Evolutionary conservation across 1,140 invertebrate species (phyloP).

Genomic region (Aradophagus sp.): DNA sequence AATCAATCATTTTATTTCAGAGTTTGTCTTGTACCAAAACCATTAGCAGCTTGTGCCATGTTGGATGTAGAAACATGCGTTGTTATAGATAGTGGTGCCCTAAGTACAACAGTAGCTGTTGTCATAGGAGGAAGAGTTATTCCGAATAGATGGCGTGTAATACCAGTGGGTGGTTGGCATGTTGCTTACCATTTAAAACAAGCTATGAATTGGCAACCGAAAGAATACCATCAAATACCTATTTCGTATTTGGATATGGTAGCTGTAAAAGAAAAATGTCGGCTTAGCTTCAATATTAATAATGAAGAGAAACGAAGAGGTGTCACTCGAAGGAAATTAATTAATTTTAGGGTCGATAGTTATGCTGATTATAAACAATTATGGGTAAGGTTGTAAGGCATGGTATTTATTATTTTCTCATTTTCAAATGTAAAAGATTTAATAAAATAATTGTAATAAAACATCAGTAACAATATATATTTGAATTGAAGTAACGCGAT

Average conservation of each 20-base stretch:
- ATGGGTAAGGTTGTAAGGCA: constrained; percentile 65
- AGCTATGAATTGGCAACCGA: constrained; percentile 73
- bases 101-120: constrained; percentile 75
- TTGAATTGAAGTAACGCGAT: too few relatives aligned
- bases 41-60: constrained; percentile 73
- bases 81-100: constrained; percentile 74
- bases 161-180: constrained; percentile 74
- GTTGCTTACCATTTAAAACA: constrained; percentile 74
- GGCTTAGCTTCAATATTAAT: constrained; percentile 73
- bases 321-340: constrained; percentile 65
- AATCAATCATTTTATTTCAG: constrained; percentile 61
- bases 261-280: constrained; percentile 73
- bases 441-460: constrained; percentile 1
- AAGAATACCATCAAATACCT: constrained; percentile 72
- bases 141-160: constrained; percentile 69
- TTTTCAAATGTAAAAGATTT: constrained; percentile 8
- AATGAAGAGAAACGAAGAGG: constrained; percentile 64
- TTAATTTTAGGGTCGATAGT: constrained; percentile 70
- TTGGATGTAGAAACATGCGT: constrained; percentile 74
- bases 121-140: constrained; percentile 74
- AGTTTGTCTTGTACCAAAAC: constrained; percentile 73
- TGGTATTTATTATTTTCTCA: too few relatives aligned
- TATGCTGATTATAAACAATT: constrained; percentile 70
- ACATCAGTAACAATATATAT: too few relatives aligned
- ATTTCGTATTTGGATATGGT: constrained; percentile 73